These are phyloP conservation scores for Chloroclysta siterata DNA, from an alignment of 2,888 invertebrate species.

Conservation along the genomic window DNA sequence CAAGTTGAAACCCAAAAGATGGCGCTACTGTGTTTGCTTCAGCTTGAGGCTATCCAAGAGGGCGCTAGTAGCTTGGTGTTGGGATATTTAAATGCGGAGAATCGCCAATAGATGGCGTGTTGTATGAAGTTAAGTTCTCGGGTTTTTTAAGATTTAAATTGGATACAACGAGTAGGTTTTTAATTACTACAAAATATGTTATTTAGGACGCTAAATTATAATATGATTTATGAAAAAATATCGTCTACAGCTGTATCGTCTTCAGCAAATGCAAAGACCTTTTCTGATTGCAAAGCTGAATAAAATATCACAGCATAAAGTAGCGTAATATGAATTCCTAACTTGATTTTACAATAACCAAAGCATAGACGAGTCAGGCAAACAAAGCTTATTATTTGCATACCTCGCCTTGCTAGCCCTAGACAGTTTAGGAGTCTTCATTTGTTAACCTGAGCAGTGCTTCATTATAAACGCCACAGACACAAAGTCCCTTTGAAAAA, in stretches of 20 bases:
- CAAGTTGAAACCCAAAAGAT: conserved; percentile 17
- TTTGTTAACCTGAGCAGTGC: conserved; percentile 38
- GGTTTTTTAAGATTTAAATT: too few relatives aligned
- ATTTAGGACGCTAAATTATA: too few relatives aligned
- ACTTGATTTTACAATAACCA: conserved; percentile 3
- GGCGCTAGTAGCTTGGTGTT: conserved; percentile 11
- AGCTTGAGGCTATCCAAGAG: conserved; percentile 1
- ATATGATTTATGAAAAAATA: too few relatives aligned
- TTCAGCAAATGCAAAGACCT: too few relatives aligned
- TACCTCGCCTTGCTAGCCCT: conserved; percentile 27
- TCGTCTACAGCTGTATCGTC: too few relatives aligned
- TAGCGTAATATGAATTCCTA: neutral
- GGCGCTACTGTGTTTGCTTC: conserved; percentile 23
- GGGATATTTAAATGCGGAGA: neutral
- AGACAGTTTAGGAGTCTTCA: conserved; percentile 30
- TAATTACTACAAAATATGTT: too few relatives aligned
- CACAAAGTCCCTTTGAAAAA: conserved; percentile 35
- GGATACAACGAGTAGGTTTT: too few relatives aligned
- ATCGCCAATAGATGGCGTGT: conserved; percentile 28
- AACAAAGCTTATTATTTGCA: conserved; percentile 34
- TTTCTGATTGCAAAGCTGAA: neutral
- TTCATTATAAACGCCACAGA: conserved; percentile 38
- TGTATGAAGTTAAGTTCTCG: neutral
- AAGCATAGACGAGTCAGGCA: neutral
- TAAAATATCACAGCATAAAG: neutral